Conservation (phyloP, 2,888 invertebrate genomes). For the Smittia aterrima region DNA sequence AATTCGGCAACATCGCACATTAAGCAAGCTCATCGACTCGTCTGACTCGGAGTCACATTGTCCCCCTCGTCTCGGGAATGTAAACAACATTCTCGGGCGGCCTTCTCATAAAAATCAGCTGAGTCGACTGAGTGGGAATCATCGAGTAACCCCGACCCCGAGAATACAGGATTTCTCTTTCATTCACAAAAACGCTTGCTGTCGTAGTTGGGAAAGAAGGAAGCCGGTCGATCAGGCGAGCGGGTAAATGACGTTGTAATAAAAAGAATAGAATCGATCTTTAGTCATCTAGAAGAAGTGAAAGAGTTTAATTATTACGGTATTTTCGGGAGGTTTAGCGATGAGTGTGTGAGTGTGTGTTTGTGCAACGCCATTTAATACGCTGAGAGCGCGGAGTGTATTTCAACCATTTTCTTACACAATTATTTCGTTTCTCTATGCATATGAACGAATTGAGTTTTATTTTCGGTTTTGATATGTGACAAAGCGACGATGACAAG, state of each 20-base stretch:
- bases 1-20: not conserved
- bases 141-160: constrained; percentile 13
- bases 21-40: not conserved
- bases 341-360: not conserved
- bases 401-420: constrained; percentile 38
- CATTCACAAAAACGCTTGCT: not conserved
- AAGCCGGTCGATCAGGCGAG: no score
- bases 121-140: constrained; percentile 15
- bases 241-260: no score
- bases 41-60: not conserved
- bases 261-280: no score
- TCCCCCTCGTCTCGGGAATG: not conserved
- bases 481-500: not conserved
- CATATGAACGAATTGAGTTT: not conserved
- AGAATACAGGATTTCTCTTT: not conserved
- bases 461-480: not conserved
- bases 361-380: constrained; percentile 9
- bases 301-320: constrained; percentile 11
- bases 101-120: constrained; percentile 10
- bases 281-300: not conserved
- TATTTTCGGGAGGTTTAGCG: constrained; percentile 2
- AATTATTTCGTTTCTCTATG: constrained; percentile 23
- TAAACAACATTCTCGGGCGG: constrained; percentile 10
- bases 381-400: not conserved
- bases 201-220: not conserved